Base-by-base conservation (phyloP, 2,888 invertebrate genomes). In the Auanema sp. region DNA sequence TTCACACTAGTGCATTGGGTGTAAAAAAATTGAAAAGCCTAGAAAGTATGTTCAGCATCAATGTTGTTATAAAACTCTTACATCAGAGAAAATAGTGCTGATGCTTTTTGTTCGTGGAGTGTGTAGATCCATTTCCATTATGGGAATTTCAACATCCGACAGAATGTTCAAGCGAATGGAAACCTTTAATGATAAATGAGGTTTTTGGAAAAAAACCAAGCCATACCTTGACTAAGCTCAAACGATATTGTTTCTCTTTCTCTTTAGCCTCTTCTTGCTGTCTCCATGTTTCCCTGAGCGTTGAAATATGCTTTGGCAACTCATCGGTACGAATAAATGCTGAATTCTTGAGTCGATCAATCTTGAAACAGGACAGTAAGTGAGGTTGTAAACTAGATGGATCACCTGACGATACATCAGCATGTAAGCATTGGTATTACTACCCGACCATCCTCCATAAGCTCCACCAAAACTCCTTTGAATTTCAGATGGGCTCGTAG, bases 401-500 rank as follows among this genome's bases (percentile, higher is more conserved):
- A n/a, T n/a, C n/a, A 85, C 85, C 71, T 91, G 90, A 54, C 92
- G 87, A 83, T 92, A 93, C 90, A 92, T 91, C 62, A 93, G 87
- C 92, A 92, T 92, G 81, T 92, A 92, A 0, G 92, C 92, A 84
- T 92, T 92, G 52, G 91, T 91, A 79, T 91, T 91, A 60, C 90
- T 90, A 81, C 89, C 90, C 14, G 88, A 87, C 73, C 85, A 82
- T 21, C 86, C 85, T 25, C 71, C 69, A 33, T 89, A 87, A 40
- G 89, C 89, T 40, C 91, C 91, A 10, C 92, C 92, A 84, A 90
- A 92, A 0, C 91, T 90, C 84, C 90, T 90, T 75, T 72, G 68
- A 24, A 75, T 66, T 14, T 75, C 72, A 0, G 8, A 21, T 2
- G 64, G 41, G 0, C 56, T 50, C 0, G 80, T 81, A 12, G 88